A percentile compares a stretch with the other conserved stretches of the same genome.
Evolutionary conservation across 2,797 vertebrate genomes (phyloP).

Genomic region (Brotula barbata): DNA sequence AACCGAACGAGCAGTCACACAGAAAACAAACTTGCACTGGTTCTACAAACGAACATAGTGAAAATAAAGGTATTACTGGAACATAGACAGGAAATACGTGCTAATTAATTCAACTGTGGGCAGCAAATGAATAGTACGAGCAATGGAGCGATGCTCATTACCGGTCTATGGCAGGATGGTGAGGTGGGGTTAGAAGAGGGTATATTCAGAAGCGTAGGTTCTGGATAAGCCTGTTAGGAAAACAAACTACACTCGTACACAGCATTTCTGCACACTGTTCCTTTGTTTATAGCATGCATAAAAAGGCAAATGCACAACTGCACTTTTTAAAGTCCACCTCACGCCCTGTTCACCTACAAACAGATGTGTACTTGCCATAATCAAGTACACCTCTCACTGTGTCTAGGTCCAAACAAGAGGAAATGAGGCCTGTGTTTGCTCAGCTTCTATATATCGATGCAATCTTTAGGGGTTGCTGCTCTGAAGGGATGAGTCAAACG

Average conservation of each 20-base stretch:
- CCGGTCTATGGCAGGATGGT: constrained; percentile 3
- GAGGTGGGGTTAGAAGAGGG: background rate
- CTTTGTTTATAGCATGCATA: constrained; percentile 5
- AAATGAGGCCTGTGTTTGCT: constrained; percentile 59
- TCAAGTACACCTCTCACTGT: constrained; percentile 52
- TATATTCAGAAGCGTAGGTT: background rate
- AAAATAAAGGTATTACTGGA: no score
- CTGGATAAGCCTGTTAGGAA: background rate
- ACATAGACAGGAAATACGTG: constrained; percentile 34
- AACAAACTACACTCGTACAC: background rate
- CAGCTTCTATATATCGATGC: constrained; percentile 52
- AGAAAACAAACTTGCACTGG: background rate
- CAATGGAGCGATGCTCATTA: constrained; percentile 22
- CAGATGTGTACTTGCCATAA: constrained; percentile 30
- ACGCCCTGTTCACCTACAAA: constrained; percentile 22
- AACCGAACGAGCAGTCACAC: constrained; percentile 26
- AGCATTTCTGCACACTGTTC: background rate
- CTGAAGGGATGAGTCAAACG: constrained; percentile 65
- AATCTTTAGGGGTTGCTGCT: constrained; percentile 57
- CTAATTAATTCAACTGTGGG: constrained; percentile 48
- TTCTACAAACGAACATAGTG: background rate
- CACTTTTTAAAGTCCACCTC: constrained; percentile 23
- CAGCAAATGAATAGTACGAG: constrained; percentile 29
- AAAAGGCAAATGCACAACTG: constrained; percentile 16
- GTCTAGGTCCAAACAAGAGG: constrained; percentile 62